Conservation (phyloP, 2,888 invertebrate genomes). For the Dolomedes plantarius region DNA sequence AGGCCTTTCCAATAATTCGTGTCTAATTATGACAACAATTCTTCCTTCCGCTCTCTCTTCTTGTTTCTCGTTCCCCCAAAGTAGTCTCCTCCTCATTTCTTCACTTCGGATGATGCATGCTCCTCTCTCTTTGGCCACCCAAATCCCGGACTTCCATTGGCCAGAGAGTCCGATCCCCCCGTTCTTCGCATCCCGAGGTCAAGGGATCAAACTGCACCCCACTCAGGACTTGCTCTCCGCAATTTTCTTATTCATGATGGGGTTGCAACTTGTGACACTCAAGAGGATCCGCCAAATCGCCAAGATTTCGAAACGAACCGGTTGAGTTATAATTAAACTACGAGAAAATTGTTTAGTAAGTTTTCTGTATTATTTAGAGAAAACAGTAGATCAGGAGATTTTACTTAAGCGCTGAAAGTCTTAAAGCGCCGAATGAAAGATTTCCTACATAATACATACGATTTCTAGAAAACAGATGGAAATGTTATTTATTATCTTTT, state of each 20-base stretch:
- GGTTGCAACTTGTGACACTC: not conserved
- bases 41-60: not conserved
- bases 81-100: slow-evolving; percentile 15
- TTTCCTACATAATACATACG: too few relatives aligned
- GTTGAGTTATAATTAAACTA: too few relatives aligned
- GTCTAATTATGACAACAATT: not conserved
- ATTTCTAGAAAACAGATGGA: too few relatives aligned
- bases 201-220: slow-evolving; percentile 4
- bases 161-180: not conserved
- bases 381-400: too few relatives aligned
- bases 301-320: not conserved
- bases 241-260: not conserved
- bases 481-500: too few relatives aligned
- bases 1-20: not conserved
- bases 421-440: too few relatives aligned
- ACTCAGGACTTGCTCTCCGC: not conserved
- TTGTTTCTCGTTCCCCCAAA: not conserved
- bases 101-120: not conserved
- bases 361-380: too few relatives aligned
- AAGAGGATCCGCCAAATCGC: not conserved
- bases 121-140: not conserved
- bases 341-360: too few relatives aligned
- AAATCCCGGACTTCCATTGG: slow-evolving; percentile 5
- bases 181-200: not conserved
- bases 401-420: too few relatives aligned